Percentiles rank a stretch among this genome's conserved stretches.
Evolutionary conservation across 2,797 vertebrate species (phyloP).

Genomic region (Scomberomorus guttatus): DNA sequence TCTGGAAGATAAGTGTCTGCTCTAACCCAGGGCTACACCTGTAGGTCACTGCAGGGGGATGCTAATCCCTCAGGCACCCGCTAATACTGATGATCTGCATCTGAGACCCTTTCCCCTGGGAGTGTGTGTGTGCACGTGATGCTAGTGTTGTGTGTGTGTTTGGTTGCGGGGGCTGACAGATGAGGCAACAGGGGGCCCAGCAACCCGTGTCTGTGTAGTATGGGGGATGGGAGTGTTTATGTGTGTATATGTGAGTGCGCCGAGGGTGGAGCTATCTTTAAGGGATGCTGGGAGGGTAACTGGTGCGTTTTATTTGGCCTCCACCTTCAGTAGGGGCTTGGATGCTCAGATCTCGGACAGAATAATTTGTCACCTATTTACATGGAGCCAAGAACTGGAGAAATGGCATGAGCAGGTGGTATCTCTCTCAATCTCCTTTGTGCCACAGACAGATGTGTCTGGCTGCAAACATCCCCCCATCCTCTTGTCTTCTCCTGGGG

Average conservation of each 20-base stretch:
- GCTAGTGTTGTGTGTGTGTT: slow-evolving; percentile 28
- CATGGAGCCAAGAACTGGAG: slow-evolving; percentile 72
- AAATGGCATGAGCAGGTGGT: slow-evolving; percentile 82
- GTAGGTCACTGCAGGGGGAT: slow-evolving; percentile 86
- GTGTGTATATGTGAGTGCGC: slow-evolving; percentile 21
- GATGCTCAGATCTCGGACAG: slow-evolving; percentile 72
- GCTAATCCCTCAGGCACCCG: slow-evolving; percentile 84
- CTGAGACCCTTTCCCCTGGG: slow-evolving; percentile 86
- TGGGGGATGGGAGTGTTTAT: slow-evolving; percentile 46
- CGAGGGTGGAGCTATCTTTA: slow-evolving; percentile 72
- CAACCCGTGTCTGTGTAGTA: slow-evolving; percentile 76
- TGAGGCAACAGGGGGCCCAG: slow-evolving; percentile 83
- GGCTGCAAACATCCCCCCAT: slow-evolving; percentile 65
- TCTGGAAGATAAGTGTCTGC: slow-evolving; percentile 85
- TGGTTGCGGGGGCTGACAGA: slow-evolving; percentile 78
- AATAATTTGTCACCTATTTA: slow-evolving; percentile 86
- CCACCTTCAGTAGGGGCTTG: slow-evolving; percentile 46
- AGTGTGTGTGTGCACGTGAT: slow-evolving; percentile 40
- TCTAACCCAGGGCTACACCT: slow-evolving; percentile 89
- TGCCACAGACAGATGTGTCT: slow-evolving; percentile 79
- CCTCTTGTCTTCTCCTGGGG: slow-evolving; percentile 50
- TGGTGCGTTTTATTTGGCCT: slow-evolving; percentile 67
- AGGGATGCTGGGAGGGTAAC: slow-evolving; percentile 73
- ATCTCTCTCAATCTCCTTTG: slow-evolving; percentile 40
- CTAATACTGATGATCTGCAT: slow-evolving; percentile 89